A percentile compares a stretch with the other conserved stretches of the same genome.
phyloP scores from a whole-genome alignment of 2,113 vertebrate genomes.

The Cololabis saira region DNA sequence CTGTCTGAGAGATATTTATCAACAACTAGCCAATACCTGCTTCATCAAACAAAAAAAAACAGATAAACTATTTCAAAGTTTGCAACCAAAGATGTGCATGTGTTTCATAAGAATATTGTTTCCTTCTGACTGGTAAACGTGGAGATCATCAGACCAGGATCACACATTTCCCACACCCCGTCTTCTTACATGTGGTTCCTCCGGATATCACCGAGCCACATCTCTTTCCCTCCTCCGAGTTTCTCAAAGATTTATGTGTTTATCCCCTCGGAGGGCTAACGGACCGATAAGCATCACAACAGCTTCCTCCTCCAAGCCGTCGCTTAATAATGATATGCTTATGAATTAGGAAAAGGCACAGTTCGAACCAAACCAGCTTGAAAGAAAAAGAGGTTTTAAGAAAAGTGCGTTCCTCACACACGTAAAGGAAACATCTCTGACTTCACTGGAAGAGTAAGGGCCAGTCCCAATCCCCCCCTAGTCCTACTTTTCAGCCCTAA shows the following conservation, averaged over 20 bases:
- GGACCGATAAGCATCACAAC: background rate
- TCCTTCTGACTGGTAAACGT: background rate
- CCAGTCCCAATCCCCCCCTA: no score
- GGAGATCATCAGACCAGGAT: background rate
- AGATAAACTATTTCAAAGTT: background rate
- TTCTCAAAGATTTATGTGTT: slow-evolving; percentile 8
- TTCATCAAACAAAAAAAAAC: no score
- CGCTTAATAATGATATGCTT: background rate
- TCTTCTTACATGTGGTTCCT: slow-evolving; percentile 6
- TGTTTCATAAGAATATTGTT: no score
- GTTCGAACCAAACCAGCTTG: background rate
- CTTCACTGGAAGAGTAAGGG: no score
- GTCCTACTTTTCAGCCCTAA: no score
- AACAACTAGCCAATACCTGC: no score
- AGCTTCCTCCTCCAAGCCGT: background rate
- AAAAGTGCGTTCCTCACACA: no score
- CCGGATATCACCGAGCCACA: slow-evolving; percentile 1
- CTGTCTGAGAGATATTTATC: no score
- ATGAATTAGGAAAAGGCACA: background rate
- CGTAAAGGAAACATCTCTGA: no score
- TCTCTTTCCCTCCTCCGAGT: slow-evolving; percentile 2
- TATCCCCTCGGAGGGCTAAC: background rate
- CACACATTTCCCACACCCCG: background rate
- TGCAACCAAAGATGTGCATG: background rate
- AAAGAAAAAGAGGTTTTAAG: background rate